Percentiles rank a stretch among this genome's conserved stretches.
These are phyloP conservation scores for Ramazzottius varieornatus DNA, from an alignment of 2,888 invertebrate species.

Conservation along the genomic window DNA sequence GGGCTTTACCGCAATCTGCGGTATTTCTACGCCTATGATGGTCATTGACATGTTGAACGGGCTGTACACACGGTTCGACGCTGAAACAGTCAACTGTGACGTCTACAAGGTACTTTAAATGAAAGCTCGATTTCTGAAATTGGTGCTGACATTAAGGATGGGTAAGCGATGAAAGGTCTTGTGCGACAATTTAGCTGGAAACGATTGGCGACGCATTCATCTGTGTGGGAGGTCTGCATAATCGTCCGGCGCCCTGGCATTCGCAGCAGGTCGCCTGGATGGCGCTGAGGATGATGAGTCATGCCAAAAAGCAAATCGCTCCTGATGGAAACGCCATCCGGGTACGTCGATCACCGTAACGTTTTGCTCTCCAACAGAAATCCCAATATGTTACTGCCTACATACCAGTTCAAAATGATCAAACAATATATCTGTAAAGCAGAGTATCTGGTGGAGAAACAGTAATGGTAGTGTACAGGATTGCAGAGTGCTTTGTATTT, in stretches of 20 bases:
- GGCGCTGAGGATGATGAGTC: constrained; percentile 75
- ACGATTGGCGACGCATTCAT: constrained; percentile 76
- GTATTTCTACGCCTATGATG: constrained; percentile 78
- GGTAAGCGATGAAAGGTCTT: no score
- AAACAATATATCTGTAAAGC: no score
- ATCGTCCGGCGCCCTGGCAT: constrained; percentile 55
- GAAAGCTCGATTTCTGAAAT: background rate
- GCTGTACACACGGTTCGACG: constrained; percentile 71
- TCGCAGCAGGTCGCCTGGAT: constrained; percentile 88
- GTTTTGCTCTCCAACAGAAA: background rate
- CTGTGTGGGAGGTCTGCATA: constrained; percentile 74
- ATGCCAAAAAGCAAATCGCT: constrained; percentile 56
- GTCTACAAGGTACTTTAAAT: constrained; percentile 52
- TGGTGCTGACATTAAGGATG: no score
- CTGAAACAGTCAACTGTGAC: constrained; percentile 66
- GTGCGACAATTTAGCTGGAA: constrained; percentile 44
- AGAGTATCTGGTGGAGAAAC: no score
- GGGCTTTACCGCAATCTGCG: constrained; percentile 81
- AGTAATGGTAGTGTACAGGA: no score
- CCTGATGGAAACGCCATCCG: constrained; percentile 72
- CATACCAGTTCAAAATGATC: no score
- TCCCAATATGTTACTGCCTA: background rate
- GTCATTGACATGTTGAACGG: constrained; percentile 78
- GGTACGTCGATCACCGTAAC: constrained; percentile 30
- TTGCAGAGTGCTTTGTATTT: no score